Conservation (phyloP, 2,797 vertebrate genomes). For the Sebastes wilsoni region DNA sequence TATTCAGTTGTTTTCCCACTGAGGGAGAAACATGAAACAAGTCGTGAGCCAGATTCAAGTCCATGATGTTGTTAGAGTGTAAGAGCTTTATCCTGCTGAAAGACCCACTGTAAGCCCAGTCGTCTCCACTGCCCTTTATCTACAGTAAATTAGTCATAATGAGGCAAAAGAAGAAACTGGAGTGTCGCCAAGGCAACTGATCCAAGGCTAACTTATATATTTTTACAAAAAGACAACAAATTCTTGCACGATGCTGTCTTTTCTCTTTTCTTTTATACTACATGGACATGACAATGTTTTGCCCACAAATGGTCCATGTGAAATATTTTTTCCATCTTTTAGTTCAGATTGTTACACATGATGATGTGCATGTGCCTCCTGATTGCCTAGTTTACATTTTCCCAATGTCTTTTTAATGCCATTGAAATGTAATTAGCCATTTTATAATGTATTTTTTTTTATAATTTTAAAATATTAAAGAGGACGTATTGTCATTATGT, state of each 20-base stretch:
- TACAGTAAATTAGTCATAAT: not conserved
- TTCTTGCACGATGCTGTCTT: not conserved
- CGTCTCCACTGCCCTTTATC: not conserved
- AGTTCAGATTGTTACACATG: not conserved
- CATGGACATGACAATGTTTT: not conserved
- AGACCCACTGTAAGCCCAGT: not conserved
- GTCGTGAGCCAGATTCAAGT: not conserved
- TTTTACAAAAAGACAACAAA: not conserved
- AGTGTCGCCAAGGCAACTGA: not conserved
- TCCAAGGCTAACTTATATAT: not conserved
- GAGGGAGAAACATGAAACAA: not conserved
- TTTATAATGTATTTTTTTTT: not conserved
- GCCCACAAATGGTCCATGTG: not conserved
- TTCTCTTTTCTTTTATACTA: not conserved
- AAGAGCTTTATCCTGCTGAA: not conserved
- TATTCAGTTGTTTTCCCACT: not conserved
- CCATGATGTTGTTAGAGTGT: not conserved
- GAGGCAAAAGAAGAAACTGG: not conserved
- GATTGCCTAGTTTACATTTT: not conserved
- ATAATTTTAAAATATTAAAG: not conserved
- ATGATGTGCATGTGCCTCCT: not conserved
- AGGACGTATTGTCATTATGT: fast-evolving
- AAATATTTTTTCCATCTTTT: not conserved
- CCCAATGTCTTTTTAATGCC: not conserved
- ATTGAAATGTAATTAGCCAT: not conserved